Conservation (phyloP, 2,797 vertebrate species). For the Antrozous pallidus region DNA sequence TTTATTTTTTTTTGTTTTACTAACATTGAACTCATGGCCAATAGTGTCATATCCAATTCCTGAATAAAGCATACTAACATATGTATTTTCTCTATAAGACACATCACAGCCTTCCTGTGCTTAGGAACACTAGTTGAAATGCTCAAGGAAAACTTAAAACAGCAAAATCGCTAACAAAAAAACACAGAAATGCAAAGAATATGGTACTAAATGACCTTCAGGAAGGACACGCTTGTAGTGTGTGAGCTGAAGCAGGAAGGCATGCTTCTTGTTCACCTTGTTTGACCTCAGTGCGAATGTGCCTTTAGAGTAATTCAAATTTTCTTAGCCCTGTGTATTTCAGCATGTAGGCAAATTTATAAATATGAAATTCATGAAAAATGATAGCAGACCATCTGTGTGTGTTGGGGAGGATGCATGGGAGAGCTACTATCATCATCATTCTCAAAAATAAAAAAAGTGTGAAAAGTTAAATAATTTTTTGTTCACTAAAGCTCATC, state of each 20-base stretch:
- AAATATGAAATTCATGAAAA: background rate
- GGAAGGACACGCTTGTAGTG: background rate
- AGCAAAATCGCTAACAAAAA: background rate
- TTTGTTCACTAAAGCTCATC: background rate
- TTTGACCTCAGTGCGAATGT: background rate
- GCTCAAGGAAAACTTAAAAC: background rate
- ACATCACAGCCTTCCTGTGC: background rate
- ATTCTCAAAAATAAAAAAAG: background rate
- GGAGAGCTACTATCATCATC: background rate
- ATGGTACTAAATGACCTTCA: background rate
- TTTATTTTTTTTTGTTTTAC: background rate
- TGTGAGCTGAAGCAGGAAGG: background rate
- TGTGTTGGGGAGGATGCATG: no score
- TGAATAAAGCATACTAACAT: background rate
- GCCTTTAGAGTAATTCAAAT: background rate
- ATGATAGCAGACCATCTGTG: background rate
- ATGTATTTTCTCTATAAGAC: background rate
- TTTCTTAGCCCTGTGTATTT: background rate
- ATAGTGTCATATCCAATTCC: background rate
- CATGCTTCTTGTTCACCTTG: background rate
- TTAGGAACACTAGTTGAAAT: background rate
- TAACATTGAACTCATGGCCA: background rate
- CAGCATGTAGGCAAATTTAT: background rate
- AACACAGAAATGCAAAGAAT: background rate
- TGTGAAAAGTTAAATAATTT: background rate